phyloP scores from a whole-genome alignment of 2,888 invertebrate genomes.

The Rutpela maculata region DNA sequence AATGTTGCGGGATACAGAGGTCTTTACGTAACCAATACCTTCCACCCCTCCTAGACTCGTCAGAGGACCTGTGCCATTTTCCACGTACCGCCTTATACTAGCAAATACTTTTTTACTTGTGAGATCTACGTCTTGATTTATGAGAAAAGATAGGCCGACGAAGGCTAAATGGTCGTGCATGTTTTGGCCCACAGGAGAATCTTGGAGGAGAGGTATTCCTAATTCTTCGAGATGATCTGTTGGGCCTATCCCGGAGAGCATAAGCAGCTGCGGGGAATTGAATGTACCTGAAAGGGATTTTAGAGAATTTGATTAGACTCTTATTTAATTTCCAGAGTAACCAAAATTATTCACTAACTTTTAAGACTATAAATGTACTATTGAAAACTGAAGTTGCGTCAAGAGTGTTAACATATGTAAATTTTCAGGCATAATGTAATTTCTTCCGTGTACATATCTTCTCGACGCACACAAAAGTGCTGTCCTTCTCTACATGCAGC shows the following conservation, averaged over 20 bases:
- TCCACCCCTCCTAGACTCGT: slow-evolving; percentile 79
- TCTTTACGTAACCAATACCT: slow-evolving; percentile 79
- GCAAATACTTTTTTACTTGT: neutral
- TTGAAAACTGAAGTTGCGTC: too few relatives aligned
- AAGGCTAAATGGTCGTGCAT: slow-evolving; percentile 82
- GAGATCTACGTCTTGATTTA: slow-evolving; percentile 15
- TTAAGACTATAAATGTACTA: too few relatives aligned
- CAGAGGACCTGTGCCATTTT: slow-evolving; percentile 74
- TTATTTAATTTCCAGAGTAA: slow-evolving; percentile 43
- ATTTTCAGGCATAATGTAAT: too few relatives aligned
- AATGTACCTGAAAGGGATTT: slow-evolving; percentile 77
- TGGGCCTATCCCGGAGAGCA: slow-evolving; percentile 82
- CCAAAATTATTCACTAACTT: too few relatives aligned
- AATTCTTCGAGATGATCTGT: slow-evolving; percentile 76
- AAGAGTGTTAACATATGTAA: too few relatives aligned
- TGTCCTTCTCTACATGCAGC: too few relatives aligned
- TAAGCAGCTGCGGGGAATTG: slow-evolving; percentile 85
- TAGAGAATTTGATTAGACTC: neutral
- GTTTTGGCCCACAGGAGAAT: slow-evolving; percentile 81
- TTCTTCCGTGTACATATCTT: too few relatives aligned
- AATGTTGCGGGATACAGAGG: slow-evolving; percentile 75
- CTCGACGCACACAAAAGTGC: too few relatives aligned
- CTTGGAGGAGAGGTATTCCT: slow-evolving; percentile 72
- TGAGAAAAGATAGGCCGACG: slow-evolving; percentile 68
- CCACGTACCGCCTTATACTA: neutral